Conservation (phyloP, 2,888 invertebrate species). For the Alloscopus bannaensis region DNA sequence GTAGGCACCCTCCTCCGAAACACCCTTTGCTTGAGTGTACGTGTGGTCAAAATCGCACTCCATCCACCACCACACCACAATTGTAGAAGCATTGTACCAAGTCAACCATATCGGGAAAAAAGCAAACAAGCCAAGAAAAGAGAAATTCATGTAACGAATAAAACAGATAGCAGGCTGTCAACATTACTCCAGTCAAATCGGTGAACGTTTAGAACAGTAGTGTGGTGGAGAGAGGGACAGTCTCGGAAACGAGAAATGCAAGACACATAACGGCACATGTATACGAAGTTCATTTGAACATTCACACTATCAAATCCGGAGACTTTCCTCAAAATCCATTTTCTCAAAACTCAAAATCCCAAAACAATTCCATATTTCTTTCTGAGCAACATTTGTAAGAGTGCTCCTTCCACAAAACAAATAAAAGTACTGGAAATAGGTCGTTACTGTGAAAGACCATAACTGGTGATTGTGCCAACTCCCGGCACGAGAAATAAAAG, state of each 20-base stretch:
- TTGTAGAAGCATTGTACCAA: too few relatives aligned
- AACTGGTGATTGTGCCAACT: too few relatives aligned
- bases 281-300: slow-evolving; percentile 59
- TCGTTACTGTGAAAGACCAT: slow-evolving; percentile 6
- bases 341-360: background rate
- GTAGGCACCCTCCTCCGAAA: too few relatives aligned
- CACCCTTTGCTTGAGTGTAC: slow-evolving; percentile 3
- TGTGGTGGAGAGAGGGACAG: slow-evolving; percentile 34
- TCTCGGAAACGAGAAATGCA: slow-evolving; percentile 24
- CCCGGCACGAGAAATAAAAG: too few relatives aligned
- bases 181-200: slow-evolving; percentile 40
- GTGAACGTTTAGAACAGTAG: slow-evolving; percentile 29
- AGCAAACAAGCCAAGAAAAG: slow-evolving; percentile 46
- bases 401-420: slow-evolving; percentile 1
- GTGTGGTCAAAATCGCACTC: background rate
- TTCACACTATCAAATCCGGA: slow-evolving; percentile 51
- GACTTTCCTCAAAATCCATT: slow-evolving; percentile 15
- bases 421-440: slow-evolving; percentile 14
- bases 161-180: slow-evolving; percentile 57
- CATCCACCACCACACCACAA: too few relatives aligned
- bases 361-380: slow-evolving; percentile 9
- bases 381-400: background rate
- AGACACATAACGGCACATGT: slow-evolving; percentile 54
- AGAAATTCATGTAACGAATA: slow-evolving; percentile 61
- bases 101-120: too few relatives aligned